Evolutionary conservation across 2,113 vertebrate species (phyloP).

Genomic region (Pogona vitticeps): DNA sequence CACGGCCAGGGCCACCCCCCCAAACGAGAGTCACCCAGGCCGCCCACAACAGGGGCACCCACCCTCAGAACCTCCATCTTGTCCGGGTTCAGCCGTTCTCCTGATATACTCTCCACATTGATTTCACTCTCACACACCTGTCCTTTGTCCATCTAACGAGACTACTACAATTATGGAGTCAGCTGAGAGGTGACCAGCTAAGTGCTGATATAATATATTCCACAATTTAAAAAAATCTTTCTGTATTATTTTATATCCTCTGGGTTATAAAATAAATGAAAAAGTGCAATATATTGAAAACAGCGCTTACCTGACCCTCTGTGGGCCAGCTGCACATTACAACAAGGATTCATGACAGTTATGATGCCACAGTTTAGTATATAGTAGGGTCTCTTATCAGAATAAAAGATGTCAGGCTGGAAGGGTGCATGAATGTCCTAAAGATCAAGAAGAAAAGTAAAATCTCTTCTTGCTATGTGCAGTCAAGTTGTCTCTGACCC

Average conservation of each 20-base stretch:
- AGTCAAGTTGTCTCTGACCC: no score
- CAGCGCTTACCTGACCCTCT: conserved; percentile 5
- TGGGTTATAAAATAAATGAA: background rate
- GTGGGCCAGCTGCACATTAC: background rate
- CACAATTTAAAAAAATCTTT: background rate
- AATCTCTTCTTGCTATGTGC: background rate
- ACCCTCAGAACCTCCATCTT: no score
- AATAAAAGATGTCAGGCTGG: background rate
- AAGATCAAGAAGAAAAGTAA: conserved; percentile 1
- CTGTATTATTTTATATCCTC: background rate
- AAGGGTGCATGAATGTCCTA: background rate
- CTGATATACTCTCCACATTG: no score
- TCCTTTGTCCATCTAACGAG: no score
- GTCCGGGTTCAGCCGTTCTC: no score
- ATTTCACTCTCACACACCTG: no score
- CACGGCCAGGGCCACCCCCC: no score
- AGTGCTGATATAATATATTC: background rate
- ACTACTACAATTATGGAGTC: background rate
- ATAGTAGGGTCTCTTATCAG: background rate
- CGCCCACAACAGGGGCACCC: no score
- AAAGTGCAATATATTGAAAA: background rate
- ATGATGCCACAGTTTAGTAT: background rate
- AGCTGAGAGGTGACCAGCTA: background rate
- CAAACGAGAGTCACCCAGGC: no score
- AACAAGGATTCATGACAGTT: background rate